Evolutionary conservation across 2,888 invertebrate species (phyloP).

Genomic region (Ichneumoninae sp.): DNA sequence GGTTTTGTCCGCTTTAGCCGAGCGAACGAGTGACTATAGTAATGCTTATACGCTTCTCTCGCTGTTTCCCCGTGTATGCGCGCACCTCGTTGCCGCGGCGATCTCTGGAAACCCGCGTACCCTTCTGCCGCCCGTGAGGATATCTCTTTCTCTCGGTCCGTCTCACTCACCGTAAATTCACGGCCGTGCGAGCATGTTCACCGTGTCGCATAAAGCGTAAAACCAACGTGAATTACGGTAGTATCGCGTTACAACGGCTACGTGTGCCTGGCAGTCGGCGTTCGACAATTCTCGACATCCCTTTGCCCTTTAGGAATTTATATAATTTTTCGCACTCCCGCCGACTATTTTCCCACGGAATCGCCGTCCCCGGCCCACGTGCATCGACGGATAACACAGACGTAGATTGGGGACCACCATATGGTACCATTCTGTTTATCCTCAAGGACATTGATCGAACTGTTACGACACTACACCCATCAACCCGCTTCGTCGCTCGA

Average conservation of each 20-base stretch:
- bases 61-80: conserved; percentile 23
- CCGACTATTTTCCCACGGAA: conserved; percentile 77
- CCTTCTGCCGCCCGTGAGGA: conserved; percentile 45
- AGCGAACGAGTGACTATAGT: conserved; percentile 50
- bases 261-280: conserved; percentile 64
- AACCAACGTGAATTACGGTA: conserved; percentile 84
- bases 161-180: conserved; percentile 82
- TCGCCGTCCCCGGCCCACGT: conserved; percentile 54
- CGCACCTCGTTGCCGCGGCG: conserved; percentile 20
- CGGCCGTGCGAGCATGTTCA: conserved; percentile 81
- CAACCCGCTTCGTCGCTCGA: not conserved
- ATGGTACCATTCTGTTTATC: conserved; percentile 10
- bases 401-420: not conserved
- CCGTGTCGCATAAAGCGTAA: conserved; percentile 84
- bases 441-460: not conserved
- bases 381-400: conserved; percentile 46
- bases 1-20: conserved; percentile 79
- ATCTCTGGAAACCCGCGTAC: conserved; percentile 40
- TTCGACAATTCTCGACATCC: conserved; percentile 82
- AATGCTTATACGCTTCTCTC: conserved; percentile 3
- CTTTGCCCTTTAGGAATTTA: conserved; percentile 81
- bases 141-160: conserved; percentile 69
- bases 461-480: not conserved
- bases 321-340: conserved; percentile 77
- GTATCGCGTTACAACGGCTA: conserved; percentile 82